Conservation (phyloP, 2,888 invertebrate species). For the Boloria selene region DNA sequence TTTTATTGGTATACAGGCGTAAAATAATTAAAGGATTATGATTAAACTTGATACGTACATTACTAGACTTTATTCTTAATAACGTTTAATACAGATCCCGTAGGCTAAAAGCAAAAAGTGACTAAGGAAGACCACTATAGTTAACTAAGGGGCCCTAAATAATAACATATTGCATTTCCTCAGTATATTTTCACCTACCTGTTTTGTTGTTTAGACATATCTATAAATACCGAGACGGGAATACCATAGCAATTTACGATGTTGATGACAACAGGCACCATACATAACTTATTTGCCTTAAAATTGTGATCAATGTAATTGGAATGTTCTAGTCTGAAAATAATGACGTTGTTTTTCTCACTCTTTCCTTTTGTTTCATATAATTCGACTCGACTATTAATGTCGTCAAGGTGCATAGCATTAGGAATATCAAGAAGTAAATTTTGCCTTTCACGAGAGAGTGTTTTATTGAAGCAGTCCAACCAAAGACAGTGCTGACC, state of each 20-base stretch:
- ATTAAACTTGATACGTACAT: too few relatives aligned
- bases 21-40: too few relatives aligned
- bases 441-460: constrained; percentile 69
- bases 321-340: constrained; percentile 83
- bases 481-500: constrained; percentile 88
- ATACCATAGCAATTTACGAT: constrained; percentile 85
- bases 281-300: constrained; percentile 81
- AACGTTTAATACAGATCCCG: too few relatives aligned
- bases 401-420: constrained; percentile 68
- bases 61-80: too few relatives aligned
- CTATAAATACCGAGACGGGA: constrained; percentile 82
- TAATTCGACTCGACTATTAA: constrained; percentile 52
- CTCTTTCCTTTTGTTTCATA: constrained; percentile 50
- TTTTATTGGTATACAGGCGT: too few relatives aligned
- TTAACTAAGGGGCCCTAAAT: too few relatives aligned
- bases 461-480: constrained; percentile 80
- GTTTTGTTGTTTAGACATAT: constrained; percentile 81
- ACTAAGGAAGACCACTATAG: too few relatives aligned
- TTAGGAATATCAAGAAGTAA: constrained; percentile 55
- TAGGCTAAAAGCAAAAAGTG: too few relatives aligned
- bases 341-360: constrained; percentile 78
- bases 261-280: constrained; percentile 85
- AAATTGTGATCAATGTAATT: constrained; percentile 85
- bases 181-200: constrained; percentile 64
- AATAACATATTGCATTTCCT: too few relatives aligned